Percentiles rank a stretch among this genome's conserved stretches.
phyloP scores from a whole-genome alignment of 2,888 invertebrate genomes.

The Andrena bucephala region DNA sequence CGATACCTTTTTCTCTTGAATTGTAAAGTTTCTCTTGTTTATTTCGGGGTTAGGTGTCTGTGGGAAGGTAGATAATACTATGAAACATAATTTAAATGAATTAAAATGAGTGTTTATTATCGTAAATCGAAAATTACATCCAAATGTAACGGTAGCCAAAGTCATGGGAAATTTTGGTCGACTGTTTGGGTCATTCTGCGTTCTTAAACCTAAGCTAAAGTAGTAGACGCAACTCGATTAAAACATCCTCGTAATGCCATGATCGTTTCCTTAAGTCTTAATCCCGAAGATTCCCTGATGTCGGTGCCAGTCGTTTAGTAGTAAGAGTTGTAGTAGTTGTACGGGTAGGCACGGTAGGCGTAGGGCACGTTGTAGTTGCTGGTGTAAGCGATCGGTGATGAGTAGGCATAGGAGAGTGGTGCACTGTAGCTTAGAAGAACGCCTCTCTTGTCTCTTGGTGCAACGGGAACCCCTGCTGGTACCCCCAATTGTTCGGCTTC shows the following conservation, averaged over 20 bases:
- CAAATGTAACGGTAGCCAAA: neutral
- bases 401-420: constrained; percentile 67
- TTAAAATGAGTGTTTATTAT: constrained; percentile 48
- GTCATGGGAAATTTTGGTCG: neutral
- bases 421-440: constrained; percentile 63
- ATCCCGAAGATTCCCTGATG: neutral
- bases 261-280: constrained; percentile 24
- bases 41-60: too few relatives aligned
- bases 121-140: neutral
- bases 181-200: neutral
- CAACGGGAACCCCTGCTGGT: constrained; percentile 30
- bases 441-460: constrained; percentile 77
- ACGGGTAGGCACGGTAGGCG: constrained; percentile 71
- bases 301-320: constrained; percentile 44
- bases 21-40: neutral
- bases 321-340: constrained; percentile 73
- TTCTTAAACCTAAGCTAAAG: constrained; percentile 13
- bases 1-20: neutral
- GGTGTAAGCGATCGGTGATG: constrained; percentile 66
- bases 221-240: constrained; percentile 1
- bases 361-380: constrained; percentile 69
- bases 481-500: constrained; percentile 47
- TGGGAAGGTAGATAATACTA: too few relatives aligned
- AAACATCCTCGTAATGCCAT: constrained; percentile 39
- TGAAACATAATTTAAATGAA: constrained; percentile 1